Conservation (phyloP, 2,113 vertebrate genomes). For the Vombatus ursinus region DNA sequence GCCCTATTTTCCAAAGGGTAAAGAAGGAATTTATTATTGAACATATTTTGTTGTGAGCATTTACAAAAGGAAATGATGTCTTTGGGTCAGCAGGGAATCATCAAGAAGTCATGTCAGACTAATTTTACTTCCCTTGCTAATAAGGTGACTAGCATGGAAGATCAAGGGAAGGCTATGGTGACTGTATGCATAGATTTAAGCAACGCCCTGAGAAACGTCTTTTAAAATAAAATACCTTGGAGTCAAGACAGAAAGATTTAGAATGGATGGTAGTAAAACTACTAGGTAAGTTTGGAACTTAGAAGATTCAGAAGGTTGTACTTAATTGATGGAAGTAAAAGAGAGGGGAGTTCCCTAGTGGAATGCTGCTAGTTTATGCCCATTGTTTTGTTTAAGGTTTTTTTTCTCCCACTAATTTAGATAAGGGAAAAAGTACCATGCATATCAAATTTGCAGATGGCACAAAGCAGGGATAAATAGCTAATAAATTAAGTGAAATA, state of each 20-base stretch:
- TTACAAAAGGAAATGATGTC: background rate
- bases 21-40: background rate
- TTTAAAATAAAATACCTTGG: background rate
- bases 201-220: background rate
- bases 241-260: background rate
- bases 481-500: background rate
- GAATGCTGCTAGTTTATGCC: background rate
- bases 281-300: background rate
- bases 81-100: background rate
- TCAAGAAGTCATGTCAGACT: background rate
- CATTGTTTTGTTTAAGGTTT: background rate
- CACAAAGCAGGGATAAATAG: background rate
- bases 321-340: background rate
- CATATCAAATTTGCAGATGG: background rate
- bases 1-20: background rate
- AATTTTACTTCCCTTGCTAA: background rate
- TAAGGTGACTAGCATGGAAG: background rate
- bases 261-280: background rate
- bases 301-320: background rate
- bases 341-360: background rate
- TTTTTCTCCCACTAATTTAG: background rate
- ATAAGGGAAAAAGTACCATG: background rate
- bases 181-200: background rate
- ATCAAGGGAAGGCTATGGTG: background rate
- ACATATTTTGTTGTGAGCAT: background rate